Evolutionary conservation across 2,113 vertebrate species (phyloP).

Genomic region (Zingel zingel): DNA sequence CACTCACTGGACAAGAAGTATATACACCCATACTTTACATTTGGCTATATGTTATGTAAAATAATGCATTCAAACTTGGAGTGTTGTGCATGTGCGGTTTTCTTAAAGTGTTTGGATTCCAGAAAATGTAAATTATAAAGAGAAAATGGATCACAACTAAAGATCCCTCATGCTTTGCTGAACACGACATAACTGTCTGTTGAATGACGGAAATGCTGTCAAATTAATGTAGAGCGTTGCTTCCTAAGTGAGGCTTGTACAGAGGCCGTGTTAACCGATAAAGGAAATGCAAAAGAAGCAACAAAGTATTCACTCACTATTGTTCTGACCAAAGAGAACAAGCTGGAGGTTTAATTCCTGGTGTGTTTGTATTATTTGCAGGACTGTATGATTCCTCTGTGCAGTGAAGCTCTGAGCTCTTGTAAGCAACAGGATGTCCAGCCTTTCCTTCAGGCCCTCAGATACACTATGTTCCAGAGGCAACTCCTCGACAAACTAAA

Average conservation of each 20-base stretch:
- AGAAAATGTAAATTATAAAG: no score
- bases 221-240: background rate
- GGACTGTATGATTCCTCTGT: slow-evolving; percentile 94
- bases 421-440: slow-evolving; percentile 97
- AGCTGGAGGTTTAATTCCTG: background rate
- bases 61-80: background rate
- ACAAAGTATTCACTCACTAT: background rate
- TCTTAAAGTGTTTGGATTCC: background rate
- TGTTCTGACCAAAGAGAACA: background rate
- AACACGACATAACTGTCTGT: background rate
- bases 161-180: no score
- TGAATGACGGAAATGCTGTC: background rate
- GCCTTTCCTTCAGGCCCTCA: slow-evolving; percentile 94
- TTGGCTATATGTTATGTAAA: background rate
- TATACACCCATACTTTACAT: background rate
- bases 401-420: slow-evolving; percentile 92
- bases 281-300: background rate
- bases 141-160: background rate
- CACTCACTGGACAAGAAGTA: slow-evolving; percentile 87
- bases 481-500: slow-evolving; percentile 90
- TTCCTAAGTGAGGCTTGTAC: background rate
- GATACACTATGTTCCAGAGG: slow-evolving; percentile 94
- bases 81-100: background rate
- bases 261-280: background rate
- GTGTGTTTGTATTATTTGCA: slow-evolving; percentile 62